These are phyloP conservation scores for Hippocampus zosterae DNA, from an alignment of 2,113 vertebrate genomes.

Conservation along the genomic window DNA sequence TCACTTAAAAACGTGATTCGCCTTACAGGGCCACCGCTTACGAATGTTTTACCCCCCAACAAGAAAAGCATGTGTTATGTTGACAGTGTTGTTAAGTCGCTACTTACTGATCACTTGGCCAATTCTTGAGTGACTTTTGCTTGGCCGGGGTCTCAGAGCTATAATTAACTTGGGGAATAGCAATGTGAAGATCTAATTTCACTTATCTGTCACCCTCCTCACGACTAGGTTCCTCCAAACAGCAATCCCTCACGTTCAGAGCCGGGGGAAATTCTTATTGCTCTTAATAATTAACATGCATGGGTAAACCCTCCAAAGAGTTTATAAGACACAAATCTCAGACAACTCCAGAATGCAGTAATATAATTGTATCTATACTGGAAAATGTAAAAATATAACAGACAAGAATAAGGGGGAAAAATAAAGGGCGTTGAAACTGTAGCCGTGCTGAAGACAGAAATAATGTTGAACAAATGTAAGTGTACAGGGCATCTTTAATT, in stretches of 20 bases:
- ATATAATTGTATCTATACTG: conserved; percentile 47
- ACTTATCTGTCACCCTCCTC: conserved; percentile 49
- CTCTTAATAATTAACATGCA: conserved; percentile 10
- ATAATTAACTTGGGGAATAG: conserved; percentile 62
- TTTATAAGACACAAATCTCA: conserved; percentile 1
- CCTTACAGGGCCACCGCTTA: background rate
- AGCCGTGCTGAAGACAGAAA: conserved; percentile 10
- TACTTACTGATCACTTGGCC: conserved; percentile 24
- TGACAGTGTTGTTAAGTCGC: conserved; percentile 8
- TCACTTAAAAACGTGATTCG: background rate
- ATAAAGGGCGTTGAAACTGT: conserved; percentile 1
- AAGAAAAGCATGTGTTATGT: background rate
- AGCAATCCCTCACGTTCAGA: background rate
- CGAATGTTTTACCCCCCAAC: background rate
- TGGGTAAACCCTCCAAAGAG: background rate
- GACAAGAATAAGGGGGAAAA: conserved; percentile 7
- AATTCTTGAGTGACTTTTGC: conserved; percentile 36
- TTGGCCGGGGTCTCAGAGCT: conserved; percentile 48
- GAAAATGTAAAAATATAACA: conserved; percentile 4
- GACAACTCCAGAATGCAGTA: conserved; percentile 15
- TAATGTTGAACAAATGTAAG: conserved; percentile 3
- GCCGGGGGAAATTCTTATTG: conserved; percentile 1
- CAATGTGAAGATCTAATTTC: conserved; percentile 66
- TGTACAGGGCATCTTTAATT: background rate
- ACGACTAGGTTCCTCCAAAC: conserved; percentile 1